phyloP scores from a whole-genome alignment of 2,797 vertebrate genomes.

The Parauchenoglanis punctatus region DNA sequence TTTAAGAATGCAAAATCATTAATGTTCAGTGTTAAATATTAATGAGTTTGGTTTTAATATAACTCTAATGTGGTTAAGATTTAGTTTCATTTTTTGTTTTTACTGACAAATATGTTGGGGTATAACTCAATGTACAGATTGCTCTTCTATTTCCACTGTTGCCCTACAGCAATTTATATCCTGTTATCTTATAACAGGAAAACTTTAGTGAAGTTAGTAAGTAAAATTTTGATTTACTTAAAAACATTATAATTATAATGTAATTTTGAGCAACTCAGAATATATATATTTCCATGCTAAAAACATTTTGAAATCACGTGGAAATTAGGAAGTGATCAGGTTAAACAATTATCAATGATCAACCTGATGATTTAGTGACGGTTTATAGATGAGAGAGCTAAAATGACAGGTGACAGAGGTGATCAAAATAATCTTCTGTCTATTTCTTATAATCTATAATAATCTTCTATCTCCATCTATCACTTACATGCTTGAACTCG shows the following conservation, averaged over 20 bases:
- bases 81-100: not conserved
- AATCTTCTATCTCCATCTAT: conserved; percentile 42
- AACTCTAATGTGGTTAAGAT: not conserved
- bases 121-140: not conserved
- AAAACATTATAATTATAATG: not conserved
- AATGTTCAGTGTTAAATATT: not conserved
- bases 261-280: not conserved
- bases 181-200: not conserved
- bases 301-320: conserved; percentile 26
- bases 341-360: conserved; percentile 8
- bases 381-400: conserved; percentile 31
- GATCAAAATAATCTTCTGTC: conserved; percentile 42
- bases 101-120: not conserved
- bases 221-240: no score
- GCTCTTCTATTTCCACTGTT: not conserved
- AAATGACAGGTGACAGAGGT: conserved; percentile 28
- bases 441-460: conserved; percentile 31
- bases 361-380: conserved; percentile 7
- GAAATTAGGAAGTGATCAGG: conserved; percentile 25
- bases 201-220: no score
- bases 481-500: conserved; percentile 50
- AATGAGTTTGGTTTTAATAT: not conserved
- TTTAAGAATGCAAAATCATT: not conserved
- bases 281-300: not conserved
- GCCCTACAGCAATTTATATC: not conserved